Percentiles rank a stretch among this genome's conserved stretches.
phyloP scores from a whole-genome alignment of 2,888 invertebrate genomes.

The Coelopa pilipes region DNA sequence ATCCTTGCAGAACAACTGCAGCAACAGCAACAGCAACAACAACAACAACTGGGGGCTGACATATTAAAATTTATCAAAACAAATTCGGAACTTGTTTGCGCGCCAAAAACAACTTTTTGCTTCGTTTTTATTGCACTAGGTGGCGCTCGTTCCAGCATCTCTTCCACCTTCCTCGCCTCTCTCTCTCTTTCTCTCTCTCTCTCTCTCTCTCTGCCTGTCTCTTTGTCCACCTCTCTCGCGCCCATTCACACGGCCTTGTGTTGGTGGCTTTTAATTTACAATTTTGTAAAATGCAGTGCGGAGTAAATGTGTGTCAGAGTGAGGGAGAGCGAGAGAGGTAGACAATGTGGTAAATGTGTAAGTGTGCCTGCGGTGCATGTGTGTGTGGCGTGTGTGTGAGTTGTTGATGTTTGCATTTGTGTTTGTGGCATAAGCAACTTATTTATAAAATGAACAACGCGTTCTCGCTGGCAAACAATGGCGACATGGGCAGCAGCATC shows the following conservation, averaged over 20 bases:
- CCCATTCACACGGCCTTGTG: background rate
- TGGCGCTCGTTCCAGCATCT: too few relatives aligned
- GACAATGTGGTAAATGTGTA: background rate
- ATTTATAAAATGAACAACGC: background rate
- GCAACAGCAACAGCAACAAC: background rate
- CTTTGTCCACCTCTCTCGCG: too few relatives aligned
- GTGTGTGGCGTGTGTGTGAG: background rate
- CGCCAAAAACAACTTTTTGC: background rate
- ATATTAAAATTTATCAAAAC: conserved; percentile 1
- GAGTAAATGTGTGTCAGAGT: background rate
- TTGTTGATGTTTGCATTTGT: background rate
- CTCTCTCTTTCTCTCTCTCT: too few relatives aligned
- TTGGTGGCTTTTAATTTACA: background rate
- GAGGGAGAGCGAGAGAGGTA: background rate
- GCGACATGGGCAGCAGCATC: background rate
- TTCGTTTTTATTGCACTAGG: background rate
- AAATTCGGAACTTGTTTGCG: background rate
- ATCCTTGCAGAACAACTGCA: background rate
- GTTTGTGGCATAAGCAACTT: background rate
- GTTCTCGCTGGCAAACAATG: background rate
- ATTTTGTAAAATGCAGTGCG: background rate
- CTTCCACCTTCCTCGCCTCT: too few relatives aligned
- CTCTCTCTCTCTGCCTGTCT: too few relatives aligned
- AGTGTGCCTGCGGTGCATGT: background rate
- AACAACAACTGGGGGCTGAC: background rate